Evolutionary conservation across 1,140 invertebrate species (phyloP), one percentile per base, ranked within the genome.

Genomic region (Drosophila serrata): DNA sequence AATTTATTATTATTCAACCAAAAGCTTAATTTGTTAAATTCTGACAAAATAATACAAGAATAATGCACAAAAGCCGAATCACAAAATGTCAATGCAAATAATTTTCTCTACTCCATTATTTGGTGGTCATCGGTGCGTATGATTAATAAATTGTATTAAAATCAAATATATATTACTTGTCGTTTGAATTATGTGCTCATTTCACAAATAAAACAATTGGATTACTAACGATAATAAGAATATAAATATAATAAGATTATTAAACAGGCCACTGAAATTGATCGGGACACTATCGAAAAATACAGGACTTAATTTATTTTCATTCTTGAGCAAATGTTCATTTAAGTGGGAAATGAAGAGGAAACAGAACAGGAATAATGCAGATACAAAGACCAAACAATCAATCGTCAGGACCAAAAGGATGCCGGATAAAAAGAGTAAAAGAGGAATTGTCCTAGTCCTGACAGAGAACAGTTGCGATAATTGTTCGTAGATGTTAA

Each of bases 301-400:
- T 35, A 1, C 22, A 5, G 19, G 11, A 48, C 31, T 45, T 49
- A 67, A 27, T 68, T 13, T n/a, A n/a, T n/a, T 27, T 46, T 24
- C 12, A 46, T 29, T 64, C 60, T 12, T n/a, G 22, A 35, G 39
- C 33, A 67, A 67, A 35, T 27, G 42, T 67, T 48, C 31, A 45
- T 65, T 45, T 64, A 48, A 67, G 27, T 48, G 63, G 19, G 33
- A 65, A 65, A 15, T 27, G 40, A 8, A 15, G 61, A 7, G 11
- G 24, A 46, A 19, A 13, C 22, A 12, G 63, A 51, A 13, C 15
- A 42, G 7, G 8, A 35, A 62, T 63, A 67, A 42, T 27, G n/a
- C 65, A 51, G 64, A 67, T 65, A 67, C 65, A 68, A 51, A 53
- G 45, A 53, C 15, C 43, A 51, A 68, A 67, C 65, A 68, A 68